phyloP scores from a whole-genome alignment of 1,140 invertebrate species.

The Rhyacophila brunnea region DNA sequence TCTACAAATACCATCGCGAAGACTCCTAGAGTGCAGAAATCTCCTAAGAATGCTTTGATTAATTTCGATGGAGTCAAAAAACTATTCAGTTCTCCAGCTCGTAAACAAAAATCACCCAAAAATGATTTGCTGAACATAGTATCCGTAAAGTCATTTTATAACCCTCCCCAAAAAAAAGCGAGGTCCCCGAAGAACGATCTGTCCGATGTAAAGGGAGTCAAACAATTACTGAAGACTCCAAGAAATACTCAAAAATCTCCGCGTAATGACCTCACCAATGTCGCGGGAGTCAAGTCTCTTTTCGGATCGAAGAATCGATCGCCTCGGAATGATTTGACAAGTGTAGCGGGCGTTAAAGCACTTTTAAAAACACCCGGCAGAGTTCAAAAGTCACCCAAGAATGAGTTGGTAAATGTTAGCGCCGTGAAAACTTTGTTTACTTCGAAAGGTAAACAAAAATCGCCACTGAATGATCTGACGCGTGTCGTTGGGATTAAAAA shows the following conservation, averaged over 20 bases:
- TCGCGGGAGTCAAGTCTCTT: conserved; percentile 17
- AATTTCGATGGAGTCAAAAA: conserved; percentile 43
- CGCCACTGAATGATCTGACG: conserved; percentile 48
- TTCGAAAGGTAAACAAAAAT: conserved; percentile 39
- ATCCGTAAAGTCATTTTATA: conserved; percentile 40
- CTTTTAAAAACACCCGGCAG: conserved; percentile 35
- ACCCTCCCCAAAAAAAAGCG: conserved; percentile 35
- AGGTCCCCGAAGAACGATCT: conserved; percentile 48
- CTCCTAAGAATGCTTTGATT: conserved; percentile 48
- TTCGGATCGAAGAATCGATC: conserved; percentile 41
- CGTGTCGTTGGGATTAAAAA: conserved; percentile 45
- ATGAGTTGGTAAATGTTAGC: conserved; percentile 43
- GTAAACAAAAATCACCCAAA: conserved; percentile 26
- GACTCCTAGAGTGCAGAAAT: conserved; percentile 39
- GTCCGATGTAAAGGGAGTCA: conserved; percentile 36
- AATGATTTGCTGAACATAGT: conserved; percentile 48
- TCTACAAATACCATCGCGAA: conserved; percentile 44
- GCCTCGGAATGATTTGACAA: conserved; percentile 43
- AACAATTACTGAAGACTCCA: conserved; percentile 36
- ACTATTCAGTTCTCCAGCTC: background rate
- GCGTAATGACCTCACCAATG: conserved; percentile 35
- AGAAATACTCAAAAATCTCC: conserved; percentile 37
- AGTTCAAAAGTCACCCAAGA: conserved; percentile 38
- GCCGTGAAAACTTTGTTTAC: conserved; percentile 46
- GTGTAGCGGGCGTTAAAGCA: conserved; percentile 39